Base-by-base conservation (phyloP, 1,140 invertebrate genomes). In the Gryllus bimaculatus region DNA sequence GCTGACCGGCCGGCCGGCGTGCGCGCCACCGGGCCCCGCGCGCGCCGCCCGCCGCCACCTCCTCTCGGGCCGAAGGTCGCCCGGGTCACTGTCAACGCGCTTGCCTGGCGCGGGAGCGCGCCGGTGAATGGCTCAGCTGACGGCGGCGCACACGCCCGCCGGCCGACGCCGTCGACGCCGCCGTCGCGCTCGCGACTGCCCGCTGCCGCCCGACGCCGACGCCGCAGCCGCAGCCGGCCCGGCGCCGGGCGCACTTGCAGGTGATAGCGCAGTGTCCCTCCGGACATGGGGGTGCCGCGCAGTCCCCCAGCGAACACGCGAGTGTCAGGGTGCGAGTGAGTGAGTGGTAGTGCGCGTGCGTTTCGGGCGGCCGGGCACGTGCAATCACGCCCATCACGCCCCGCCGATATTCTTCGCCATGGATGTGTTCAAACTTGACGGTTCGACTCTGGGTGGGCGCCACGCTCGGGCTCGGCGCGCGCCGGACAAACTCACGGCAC, bases 391-490 rank as follows among this genome's bases (percentile, higher is more conserved):
- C 26, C 26, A 39, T 39, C 26, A 39, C 26, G 26, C 26, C 26
- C 26, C 26, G 26, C 26, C 26, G 26, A 39, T 39, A 1, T 5
- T 7, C 10, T 66, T 66, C 54, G 47, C 79, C 8, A 79, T 79
- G 79, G 79, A 79, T 66, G 79, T 79, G 48, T 79, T 79, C 26
- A 79, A 79, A 66, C 49, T 79, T 21, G 79, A 79, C 48, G 47
- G 76, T 74, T 39, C 79, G 75, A 49, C 75, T 8, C 54, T 66
- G 54, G 54, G 54, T 13, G 75, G n/a, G 79, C 20, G 79, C 79
- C n/a, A 79, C 76, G 49, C 39, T 79, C 49, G 79, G n/a, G 79
- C 49, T 76, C 12, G 26, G 79, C 79, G 15, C 79, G 75, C 79
- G 26, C 79, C 79, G 48, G 79, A 79, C 12, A 79, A 79, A 48